phyloP scores from a whole-genome alignment of 2,888 invertebrate species.

The Asteroscopus sphinx region DNA sequence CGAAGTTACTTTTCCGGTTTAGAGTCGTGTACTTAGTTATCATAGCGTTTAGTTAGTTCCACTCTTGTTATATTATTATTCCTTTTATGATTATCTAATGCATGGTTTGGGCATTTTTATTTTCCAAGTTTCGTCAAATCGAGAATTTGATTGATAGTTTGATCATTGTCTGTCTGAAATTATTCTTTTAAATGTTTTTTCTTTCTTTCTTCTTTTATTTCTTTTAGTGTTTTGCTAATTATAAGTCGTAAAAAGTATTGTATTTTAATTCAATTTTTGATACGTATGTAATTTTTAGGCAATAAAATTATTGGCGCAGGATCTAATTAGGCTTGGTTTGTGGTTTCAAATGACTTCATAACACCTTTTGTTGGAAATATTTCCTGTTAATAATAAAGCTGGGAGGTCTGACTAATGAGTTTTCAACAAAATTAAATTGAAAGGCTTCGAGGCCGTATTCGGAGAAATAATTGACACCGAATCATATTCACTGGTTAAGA shows the following conservation, averaged over 20 bases:
- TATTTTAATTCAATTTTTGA: no score
- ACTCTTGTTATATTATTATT: conserved; percentile 10
- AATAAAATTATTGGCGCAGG: no score
- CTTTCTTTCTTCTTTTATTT: no score
- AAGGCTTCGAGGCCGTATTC: conserved; percentile 40
- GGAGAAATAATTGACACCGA: conserved; percentile 33
- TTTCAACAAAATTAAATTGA: conserved; percentile 35
- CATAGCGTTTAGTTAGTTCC: conserved; percentile 36
- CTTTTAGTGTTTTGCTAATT: no score
- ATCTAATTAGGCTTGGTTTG: not conserved
- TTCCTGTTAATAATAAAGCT: conserved; percentile 31
- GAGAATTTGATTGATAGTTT: not conserved
- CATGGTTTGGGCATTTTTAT: not conserved
- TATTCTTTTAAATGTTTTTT: no score
- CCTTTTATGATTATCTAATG: conserved; percentile 9
- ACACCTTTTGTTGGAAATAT: conserved; percentile 18
- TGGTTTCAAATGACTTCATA: conserved; percentile 17
- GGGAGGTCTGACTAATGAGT: conserved; percentile 33
- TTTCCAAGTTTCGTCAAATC: not conserved
- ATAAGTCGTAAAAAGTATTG: no score
- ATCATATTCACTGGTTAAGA: conserved; percentile 9
- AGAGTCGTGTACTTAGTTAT: conserved; percentile 47
- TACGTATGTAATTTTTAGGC: no score
- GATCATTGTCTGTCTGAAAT: not conserved
- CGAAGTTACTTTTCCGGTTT: conserved; percentile 66